A percentile compares a stretch with the other conserved stretches of the same genome.
Conservation (phyloP, 2,113 vertebrate species). For the Engraulis encrasicolus region DNA sequence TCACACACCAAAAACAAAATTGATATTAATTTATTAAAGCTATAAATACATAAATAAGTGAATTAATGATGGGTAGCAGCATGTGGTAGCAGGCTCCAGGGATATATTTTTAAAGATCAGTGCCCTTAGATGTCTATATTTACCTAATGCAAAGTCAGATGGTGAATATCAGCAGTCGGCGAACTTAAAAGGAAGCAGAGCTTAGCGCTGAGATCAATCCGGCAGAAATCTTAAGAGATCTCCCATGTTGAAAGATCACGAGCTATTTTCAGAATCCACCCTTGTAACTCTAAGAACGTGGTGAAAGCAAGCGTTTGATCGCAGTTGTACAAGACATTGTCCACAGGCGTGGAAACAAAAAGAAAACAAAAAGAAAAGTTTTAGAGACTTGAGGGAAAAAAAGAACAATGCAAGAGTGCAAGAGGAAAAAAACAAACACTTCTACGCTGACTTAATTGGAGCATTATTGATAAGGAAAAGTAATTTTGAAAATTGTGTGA, state of each 20-base stretch:
- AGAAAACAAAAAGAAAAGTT: not conserved
- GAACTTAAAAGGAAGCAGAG: not conserved
- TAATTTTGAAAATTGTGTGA: not conserved
- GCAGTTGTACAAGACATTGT: not conserved
- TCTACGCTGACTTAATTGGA: not conserved
- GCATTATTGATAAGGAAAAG: not conserved
- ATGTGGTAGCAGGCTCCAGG: not conserved
- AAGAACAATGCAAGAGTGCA: not conserved
- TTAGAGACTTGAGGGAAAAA: not conserved
- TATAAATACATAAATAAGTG: not conserved
- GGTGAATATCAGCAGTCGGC: not conserved
- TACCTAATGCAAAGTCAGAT: not conserved
- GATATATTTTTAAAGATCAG: not conserved
- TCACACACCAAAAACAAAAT: not conserved
- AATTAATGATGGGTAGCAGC: not conserved
- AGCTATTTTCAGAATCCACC: not conserved
- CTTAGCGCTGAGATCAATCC: not conserved
- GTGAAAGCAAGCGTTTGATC: constrained; percentile 8
- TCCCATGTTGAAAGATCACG: not conserved
- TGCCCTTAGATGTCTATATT: not conserved
- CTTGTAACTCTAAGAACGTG: not conserved
- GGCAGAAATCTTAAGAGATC: not conserved
- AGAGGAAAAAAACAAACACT: not conserved
- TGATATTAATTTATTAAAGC: not conserved
- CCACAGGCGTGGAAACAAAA: not conserved